phyloP scores from a whole-genome alignment of 1,140 invertebrate genomes.

The Scaptomyza pallida region DNA sequence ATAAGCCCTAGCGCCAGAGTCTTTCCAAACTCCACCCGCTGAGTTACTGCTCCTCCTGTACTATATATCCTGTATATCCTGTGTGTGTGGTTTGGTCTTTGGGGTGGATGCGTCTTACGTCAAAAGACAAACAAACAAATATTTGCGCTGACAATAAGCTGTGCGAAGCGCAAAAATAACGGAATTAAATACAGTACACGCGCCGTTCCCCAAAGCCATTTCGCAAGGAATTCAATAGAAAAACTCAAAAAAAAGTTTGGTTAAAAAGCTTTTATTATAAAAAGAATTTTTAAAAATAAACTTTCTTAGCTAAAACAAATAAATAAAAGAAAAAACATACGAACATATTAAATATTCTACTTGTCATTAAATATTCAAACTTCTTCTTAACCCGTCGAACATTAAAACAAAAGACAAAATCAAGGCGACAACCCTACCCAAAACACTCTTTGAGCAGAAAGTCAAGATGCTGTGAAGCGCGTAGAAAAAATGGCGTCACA shows the following conservation, averaged over 20 bases:
- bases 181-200: slow-evolving; percentile 34
- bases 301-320: no score
- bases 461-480: slow-evolving; percentile 34
- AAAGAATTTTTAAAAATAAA: neutral
- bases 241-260: no score
- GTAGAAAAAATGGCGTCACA: slow-evolving; percentile 24
- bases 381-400: no score
- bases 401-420: neutral
- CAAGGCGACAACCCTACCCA: neutral
- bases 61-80: slow-evolving; percentile 16
- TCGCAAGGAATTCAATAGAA: neutral
- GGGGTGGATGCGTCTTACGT: slow-evolving; percentile 52
- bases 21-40: neutral
- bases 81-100: slow-evolving; percentile 36
- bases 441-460: slow-evolving; percentile 1
- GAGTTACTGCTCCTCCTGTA: slow-evolving; percentile 1
- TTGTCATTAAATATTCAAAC: neutral
- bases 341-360: no score
- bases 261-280: no score
- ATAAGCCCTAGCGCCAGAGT: slow-evolving; percentile 45
- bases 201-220: slow-evolving; percentile 22
- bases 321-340: no score
- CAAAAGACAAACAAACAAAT: slow-evolving; percentile 78
- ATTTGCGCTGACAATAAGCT: slow-evolving; percentile 73
- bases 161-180: slow-evolving; percentile 29